Evolutionary conservation across 2,113 vertebrate species (phyloP).

Genomic region (Vanacampus margaritifer): DNA sequence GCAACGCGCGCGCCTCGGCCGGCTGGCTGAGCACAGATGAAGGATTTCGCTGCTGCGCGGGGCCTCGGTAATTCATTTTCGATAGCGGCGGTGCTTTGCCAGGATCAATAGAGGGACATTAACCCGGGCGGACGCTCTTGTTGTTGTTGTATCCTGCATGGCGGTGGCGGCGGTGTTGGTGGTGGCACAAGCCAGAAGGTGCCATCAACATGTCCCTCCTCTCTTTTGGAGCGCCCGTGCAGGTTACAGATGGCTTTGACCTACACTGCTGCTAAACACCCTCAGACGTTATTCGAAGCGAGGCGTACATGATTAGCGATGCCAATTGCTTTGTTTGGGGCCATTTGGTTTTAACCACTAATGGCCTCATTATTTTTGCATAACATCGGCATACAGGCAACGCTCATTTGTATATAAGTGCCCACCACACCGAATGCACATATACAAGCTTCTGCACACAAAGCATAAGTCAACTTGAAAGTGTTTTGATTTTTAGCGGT

Average conservation of each 20-base stretch:
- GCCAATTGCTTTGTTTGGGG: slow-evolving; percentile 36
- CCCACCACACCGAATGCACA: slow-evolving; percentile 4
- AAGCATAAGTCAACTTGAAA: neutral
- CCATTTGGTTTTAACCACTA: slow-evolving; percentile 41
- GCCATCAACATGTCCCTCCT: slow-evolving; percentile 36
- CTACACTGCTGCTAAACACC: slow-evolving; percentile 31
- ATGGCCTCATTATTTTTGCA: slow-evolving; percentile 54
- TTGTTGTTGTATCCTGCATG: slow-evolving; percentile 35
- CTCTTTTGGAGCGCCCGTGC: slow-evolving; percentile 48
- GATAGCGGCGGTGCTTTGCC: slow-evolving; percentile 68
- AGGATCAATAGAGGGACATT: slow-evolving; percentile 72
- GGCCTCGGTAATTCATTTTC: slow-evolving; percentile 73
- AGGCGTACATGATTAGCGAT: slow-evolving; percentile 59
- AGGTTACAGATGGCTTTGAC: slow-evolving; percentile 46
- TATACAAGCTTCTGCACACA: slow-evolving; percentile 1
- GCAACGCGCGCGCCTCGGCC: slow-evolving; percentile 62
- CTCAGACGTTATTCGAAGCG: slow-evolving; percentile 40
- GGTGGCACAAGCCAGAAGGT: slow-evolving; percentile 67
- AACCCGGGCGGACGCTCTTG: slow-evolving; percentile 70
- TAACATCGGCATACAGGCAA: slow-evolving; percentile 39
- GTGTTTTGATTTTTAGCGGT: neutral
- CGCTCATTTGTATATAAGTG: slow-evolving; percentile 16
- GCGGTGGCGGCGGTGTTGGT: slow-evolving; percentile 16
- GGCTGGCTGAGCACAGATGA: slow-evolving; percentile 71
- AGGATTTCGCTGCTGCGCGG: slow-evolving; percentile 68